Evolutionary conservation across 2,888 invertebrate genomes (phyloP), one percentile per base, ranked within the genome.

Genomic region (Conus canariensis): DNA sequence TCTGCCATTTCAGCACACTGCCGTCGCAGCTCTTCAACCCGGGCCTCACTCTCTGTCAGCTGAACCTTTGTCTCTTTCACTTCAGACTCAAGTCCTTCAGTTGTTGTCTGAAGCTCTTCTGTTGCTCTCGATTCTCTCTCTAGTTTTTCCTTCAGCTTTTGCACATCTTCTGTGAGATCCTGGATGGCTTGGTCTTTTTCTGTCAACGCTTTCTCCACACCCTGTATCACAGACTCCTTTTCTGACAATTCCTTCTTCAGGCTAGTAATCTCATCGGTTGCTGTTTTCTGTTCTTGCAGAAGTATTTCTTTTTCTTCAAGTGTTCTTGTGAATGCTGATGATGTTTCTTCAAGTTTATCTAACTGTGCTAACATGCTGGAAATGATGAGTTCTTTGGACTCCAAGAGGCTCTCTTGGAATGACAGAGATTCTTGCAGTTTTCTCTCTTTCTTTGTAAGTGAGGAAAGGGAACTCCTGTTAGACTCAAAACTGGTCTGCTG

Each of bases 351-450:
- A 8, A 22, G 19, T 74, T 85, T 85, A 10, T 85, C 77, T 10
- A 85, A 4, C 16, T 89, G 85, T 25, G 12, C 59, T 64, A 85
- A 85, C 25, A 89, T 25, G 67, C 85, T 89, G 22, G 83, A 30
- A 85, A 89, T 85, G 59, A 89, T 89, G 19, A 89, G 58, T 74
- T 89, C 89, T 60, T 89, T 89, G 77, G 89, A 67, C 56, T 89
- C 89, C 56, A 89, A 25, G 3, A 89, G 89, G 30, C 70, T 22
- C n/a, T 89, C 89, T 74, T 89, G 89, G 22, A 85, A 58, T 59
- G 25, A 67, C 8, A 89, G 45, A 60, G 90, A 82, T 56, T 89
- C 86, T 45, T 64, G 70, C 58, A 74, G 4, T 45, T 74, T 30
- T 56, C n/a, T 74, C 67, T 87, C 12, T 87, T 87, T 74, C 56